Evolutionary conservation across 2,888 invertebrate genomes (phyloP).

Genomic region (Seira musarum): DNA sequence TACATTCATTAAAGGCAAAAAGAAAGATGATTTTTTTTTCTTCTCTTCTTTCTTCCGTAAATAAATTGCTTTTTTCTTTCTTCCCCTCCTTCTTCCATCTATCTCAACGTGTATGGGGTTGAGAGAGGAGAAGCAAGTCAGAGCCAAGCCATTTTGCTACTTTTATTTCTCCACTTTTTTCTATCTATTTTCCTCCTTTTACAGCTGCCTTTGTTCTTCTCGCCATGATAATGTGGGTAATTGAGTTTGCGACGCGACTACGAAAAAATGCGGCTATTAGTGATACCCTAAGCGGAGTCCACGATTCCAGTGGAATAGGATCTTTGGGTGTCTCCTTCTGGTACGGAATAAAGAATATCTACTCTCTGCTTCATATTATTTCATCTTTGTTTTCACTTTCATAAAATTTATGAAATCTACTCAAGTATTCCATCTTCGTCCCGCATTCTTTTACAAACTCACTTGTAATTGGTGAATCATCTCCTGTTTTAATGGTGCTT

Average conservation of each 20-base stretch:
- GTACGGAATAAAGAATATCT: conserved; percentile 37
- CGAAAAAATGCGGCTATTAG: conserved; percentile 61
- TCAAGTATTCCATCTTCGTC: neutral
- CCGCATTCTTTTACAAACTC: no score
- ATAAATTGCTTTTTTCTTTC: neutral
- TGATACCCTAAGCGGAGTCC: conserved; percentile 44
- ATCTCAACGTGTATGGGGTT: no score
- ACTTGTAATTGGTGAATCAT: conserved; percentile 18
- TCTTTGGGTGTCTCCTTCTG: conserved; percentile 63
- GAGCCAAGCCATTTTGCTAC: no score
- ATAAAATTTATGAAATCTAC: conserved; percentile 3
- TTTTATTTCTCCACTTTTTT: no score
- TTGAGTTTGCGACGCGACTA: conserved; percentile 51
- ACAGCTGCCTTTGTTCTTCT: conserved; percentile 47
- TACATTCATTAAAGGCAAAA: neutral
- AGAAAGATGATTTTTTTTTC: neutral
- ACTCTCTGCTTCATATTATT: no score
- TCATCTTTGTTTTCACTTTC: conserved; percentile 12
- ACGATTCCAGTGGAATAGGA: conserved; percentile 25
- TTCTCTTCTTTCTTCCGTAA: conserved; percentile 14
- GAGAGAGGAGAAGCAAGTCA: no score
- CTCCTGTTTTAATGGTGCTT: conserved; percentile 21
- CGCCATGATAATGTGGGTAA: conserved; percentile 60
- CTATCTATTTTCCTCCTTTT: conserved; percentile 2
- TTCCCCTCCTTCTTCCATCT: no score